These are phyloP conservation scores for Labeo calbasu DNA, from an alignment of 2,797 vertebrate genomes.

Conservation along the genomic window DNA sequence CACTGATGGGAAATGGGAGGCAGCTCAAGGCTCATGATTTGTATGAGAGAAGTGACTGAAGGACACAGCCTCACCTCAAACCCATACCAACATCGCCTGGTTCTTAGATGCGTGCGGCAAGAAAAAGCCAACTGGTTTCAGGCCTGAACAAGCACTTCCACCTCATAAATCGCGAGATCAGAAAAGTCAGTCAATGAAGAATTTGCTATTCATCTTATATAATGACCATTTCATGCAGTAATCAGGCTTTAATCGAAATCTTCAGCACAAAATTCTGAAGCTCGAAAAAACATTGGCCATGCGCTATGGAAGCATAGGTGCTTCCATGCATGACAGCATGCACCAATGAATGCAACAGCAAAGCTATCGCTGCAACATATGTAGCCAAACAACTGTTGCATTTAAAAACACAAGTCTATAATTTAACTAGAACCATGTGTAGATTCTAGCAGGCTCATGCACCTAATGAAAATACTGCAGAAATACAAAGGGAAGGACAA, in stretches of 20 bases:
- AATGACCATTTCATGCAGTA: not conserved
- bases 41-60: conserved; percentile 34
- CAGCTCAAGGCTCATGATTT: conserved; percentile 41
- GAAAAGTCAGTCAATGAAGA: not conserved
- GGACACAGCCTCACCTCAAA: conserved; percentile 40
- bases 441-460: conserved; percentile 17
- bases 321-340: conserved; percentile 40
- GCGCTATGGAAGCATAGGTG: conserved; percentile 37
- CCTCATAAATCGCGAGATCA: not conserved
- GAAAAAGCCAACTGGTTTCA: not conserved
- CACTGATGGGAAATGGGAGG: conserved; percentile 47
- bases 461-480: not conserved
- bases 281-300: conserved; percentile 22
- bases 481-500: not conserved
- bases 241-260: not conserved
- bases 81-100: not conserved
- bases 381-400: conserved; percentile 26
- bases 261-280: not conserved
- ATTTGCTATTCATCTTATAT: not conserved
- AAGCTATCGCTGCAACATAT: not conserved
- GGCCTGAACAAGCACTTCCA: not conserved
- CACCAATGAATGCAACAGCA: conserved; percentile 23
- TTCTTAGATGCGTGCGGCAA: not conserved
- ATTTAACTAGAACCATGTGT: conserved; percentile 12
- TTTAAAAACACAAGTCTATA: not conserved